Percentiles rank a stretch among this genome's conserved stretches.
phyloP scores from a whole-genome alignment of 2,888 invertebrate species.

The Campaea margaritaria region DNA sequence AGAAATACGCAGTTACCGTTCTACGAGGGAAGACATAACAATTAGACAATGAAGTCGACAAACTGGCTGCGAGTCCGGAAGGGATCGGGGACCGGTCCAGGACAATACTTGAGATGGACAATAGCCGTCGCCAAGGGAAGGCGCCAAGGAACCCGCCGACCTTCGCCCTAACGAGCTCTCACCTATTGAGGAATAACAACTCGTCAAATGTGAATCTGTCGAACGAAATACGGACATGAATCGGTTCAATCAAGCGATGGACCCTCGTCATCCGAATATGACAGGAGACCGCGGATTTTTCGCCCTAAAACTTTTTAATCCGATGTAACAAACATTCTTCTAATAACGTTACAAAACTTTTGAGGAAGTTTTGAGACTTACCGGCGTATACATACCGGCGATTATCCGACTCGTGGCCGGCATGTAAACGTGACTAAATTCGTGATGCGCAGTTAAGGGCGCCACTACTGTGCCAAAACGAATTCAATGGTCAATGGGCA shows the following conservation, averaged over 20 bases:
- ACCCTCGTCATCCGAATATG: slow-evolving; percentile 73
- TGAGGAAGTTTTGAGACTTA: slow-evolving; percentile 20
- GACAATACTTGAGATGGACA: slow-evolving; percentile 66
- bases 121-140: slow-evolving; percentile 65
- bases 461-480: slow-evolving; percentile 52
- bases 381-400: slow-evolving; percentile 12
- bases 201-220: slow-evolving; percentile 61
- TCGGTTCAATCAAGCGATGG: slow-evolving; percentile 61
- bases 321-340: slow-evolving; percentile 19
- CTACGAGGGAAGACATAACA: slow-evolving; percentile 51
- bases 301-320: slow-evolving; percentile 25
- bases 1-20: slow-evolving; percentile 37
- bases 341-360: slow-evolving; percentile 21
- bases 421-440: slow-evolving; percentile 46
- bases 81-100: slow-evolving; percentile 62
- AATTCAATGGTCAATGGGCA: slow-evolving; percentile 51
- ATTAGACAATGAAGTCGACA: slow-evolving; percentile 53
- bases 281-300: slow-evolving; percentile 45
- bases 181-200: slow-evolving; percentile 64
- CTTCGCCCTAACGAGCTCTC: slow-evolving; percentile 60
- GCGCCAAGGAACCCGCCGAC: slow-evolving; percentile 42
- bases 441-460: slow-evolving; percentile 56
- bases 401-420: slow-evolving; percentile 23
- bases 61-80: slow-evolving; percentile 62
- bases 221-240: slow-evolving; percentile 60